These are phyloP conservation scores for Cosmorhoe ocellata DNA, from an alignment of 2,888 invertebrate species.

Conservation along the genomic window DNA sequence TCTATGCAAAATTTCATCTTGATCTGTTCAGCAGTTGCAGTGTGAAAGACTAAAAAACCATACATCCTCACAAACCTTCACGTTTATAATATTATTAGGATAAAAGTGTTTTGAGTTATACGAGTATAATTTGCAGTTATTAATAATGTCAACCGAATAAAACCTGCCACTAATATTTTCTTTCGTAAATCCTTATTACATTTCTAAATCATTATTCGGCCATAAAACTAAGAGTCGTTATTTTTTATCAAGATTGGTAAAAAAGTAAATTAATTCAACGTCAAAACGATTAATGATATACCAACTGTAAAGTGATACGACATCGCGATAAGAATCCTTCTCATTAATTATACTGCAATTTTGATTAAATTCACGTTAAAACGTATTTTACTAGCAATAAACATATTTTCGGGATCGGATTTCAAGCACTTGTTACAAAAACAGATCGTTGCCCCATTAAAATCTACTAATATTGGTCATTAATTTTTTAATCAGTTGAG, in stretches of 20 bases:
- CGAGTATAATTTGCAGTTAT: too few species aligned
- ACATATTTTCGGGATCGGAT: conserved; percentile 17
- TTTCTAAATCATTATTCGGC: conserved; percentile 27
- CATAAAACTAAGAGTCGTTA: conserved; percentile 24
- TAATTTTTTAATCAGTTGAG: not conserved
- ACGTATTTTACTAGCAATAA: conserved; percentile 12
- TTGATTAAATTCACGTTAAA: conserved; percentile 22
- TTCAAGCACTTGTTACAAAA: conserved; percentile 15
- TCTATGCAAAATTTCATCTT: too few species aligned
- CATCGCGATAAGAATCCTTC: conserved; percentile 28
- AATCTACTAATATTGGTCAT: conserved; percentile 2
- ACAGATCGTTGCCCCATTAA: conserved; percentile 15
- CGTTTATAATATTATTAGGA: too few species aligned
- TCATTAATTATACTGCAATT: conserved; percentile 31
- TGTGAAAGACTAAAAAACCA: too few species aligned
- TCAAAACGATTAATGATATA: conserved; percentile 40
- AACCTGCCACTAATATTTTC: not conserved
- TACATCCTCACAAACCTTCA: too few species aligned
- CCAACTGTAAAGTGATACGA: conserved; percentile 33
- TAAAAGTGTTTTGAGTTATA: too few species aligned
- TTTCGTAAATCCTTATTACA: conserved; percentile 9
- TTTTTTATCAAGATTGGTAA: conserved; percentile 29
- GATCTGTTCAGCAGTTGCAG: too few species aligned
- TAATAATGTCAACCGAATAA: too few species aligned
- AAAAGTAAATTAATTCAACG: conserved; percentile 38